Percentiles rank a stretch among this genome's conserved stretches.
Evolutionary conservation across 2,113 vertebrate genomes (phyloP).

Genomic region (Anoura caudifer): DNA sequence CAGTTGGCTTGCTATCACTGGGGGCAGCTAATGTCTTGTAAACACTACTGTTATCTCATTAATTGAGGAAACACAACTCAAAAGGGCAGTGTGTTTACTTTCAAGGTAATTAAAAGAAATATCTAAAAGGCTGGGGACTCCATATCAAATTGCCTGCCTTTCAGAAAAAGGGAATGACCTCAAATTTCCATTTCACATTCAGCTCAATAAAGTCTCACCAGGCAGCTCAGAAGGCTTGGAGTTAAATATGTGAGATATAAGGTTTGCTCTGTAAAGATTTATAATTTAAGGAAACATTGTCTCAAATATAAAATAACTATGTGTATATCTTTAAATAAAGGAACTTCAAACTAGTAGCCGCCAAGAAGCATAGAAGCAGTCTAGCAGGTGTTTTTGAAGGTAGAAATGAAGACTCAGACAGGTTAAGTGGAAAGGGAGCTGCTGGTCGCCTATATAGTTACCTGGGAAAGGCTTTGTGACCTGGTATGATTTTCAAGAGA

Average conservation of each 20-base stretch:
- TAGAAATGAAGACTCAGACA: neutral
- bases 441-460: neutral
- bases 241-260: neutral
- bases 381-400: neutral
- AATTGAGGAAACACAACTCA: conserved; percentile 66
- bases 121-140: conserved; percentile 38
- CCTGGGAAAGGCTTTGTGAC: neutral
- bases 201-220: conserved; percentile 1
- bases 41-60: conserved; percentile 54
- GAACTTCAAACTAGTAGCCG: neutral
- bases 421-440: neutral
- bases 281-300: conserved; percentile 16
- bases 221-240: neutral
- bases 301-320: neutral
- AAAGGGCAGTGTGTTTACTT: conserved; percentile 58
- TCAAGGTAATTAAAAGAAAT: conserved; percentile 63
- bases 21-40: conserved; percentile 42
- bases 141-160: neutral
- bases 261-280: neutral
- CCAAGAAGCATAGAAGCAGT: neutral
- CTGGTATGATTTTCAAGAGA: neutral
- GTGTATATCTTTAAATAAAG: neutral
- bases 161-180: conserved; percentile 41
- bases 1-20: conserved; percentile 46
- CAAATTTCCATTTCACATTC: neutral